Percentiles rank a stretch among this genome's conserved stretches.
phyloP scores from a whole-genome alignment of 2,888 invertebrate genomes.

The Arenicola marina region DNA sequence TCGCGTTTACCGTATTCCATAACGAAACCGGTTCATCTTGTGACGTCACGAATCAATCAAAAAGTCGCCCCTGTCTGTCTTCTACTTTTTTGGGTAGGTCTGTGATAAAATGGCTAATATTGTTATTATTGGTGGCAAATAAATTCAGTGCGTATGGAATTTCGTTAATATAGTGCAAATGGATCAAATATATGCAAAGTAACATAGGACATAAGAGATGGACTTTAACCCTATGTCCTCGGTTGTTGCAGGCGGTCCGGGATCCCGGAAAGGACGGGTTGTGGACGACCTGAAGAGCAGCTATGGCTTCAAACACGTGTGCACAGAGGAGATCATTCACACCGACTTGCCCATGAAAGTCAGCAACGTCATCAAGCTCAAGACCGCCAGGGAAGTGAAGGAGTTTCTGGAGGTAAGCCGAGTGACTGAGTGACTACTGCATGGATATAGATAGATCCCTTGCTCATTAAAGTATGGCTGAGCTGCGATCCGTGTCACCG shows the following conservation, averaged over 20 bases:
- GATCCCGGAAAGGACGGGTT: constrained; percentile 55
- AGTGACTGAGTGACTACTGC: too few species aligned
- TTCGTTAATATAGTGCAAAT: too few species aligned
- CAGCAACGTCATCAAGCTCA: constrained; percentile 39
- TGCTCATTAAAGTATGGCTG: not conserved
- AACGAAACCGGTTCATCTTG: too few species aligned
- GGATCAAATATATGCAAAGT: too few species aligned
- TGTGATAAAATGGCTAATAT: too few species aligned
- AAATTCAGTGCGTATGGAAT: too few species aligned
- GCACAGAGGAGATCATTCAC: constrained; percentile 49
- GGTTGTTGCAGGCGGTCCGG: constrained; percentile 51
- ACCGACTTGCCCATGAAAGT: constrained; percentile 46
- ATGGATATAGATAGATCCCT: not conserved
- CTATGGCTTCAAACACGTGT: constrained; percentile 51
- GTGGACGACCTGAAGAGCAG: constrained; percentile 51
- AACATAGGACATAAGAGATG: too few species aligned
- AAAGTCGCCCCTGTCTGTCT: too few species aligned
- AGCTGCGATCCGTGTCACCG: not conserved
- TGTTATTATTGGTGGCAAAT: too few species aligned
- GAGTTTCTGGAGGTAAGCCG: constrained; percentile 42
- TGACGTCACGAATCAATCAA: too few species aligned
- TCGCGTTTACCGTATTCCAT: too few species aligned
- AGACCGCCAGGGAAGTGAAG: constrained; percentile 39
- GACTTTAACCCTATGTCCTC: not conserved
- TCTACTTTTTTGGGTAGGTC: too few species aligned